Evolutionary conservation across 2,888 invertebrate genomes (phyloP).

Genomic region (Phengaris alcon): DNA sequence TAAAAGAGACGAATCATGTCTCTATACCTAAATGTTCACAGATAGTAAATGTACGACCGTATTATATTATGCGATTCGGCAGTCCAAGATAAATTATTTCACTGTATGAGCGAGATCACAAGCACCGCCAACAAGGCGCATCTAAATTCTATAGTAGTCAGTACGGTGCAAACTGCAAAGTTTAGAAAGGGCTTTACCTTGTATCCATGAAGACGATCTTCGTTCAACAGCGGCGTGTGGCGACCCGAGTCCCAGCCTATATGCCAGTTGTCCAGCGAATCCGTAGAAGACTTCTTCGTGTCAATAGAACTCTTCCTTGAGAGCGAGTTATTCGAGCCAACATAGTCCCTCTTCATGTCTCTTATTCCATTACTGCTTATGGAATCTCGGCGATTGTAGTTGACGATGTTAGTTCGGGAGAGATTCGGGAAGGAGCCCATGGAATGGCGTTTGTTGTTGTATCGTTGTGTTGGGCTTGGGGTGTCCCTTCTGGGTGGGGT

Average conservation of each 20-base stretch:
- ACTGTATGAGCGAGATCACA: constrained; percentile 3
- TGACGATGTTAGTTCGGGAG: constrained; percentile 61
- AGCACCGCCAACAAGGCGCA: constrained; percentile 9
- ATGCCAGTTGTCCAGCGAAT: constrained; percentile 85
- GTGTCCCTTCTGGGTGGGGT: constrained; percentile 74
- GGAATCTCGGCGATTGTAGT: constrained; percentile 70
- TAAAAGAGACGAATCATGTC: background rate
- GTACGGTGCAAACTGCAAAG: too few species aligned
- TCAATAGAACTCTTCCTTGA: constrained; percentile 75
- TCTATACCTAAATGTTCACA: background rate
- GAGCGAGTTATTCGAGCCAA: constrained; percentile 66
- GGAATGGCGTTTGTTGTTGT: constrained; percentile 63
- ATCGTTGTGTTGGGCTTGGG: constrained; percentile 66
- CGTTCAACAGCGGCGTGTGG: constrained; percentile 74
- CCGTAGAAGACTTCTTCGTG: constrained; percentile 81
- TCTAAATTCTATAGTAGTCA: background rate
- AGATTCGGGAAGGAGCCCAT: constrained; percentile 71
- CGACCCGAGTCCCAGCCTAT: constrained; percentile 84
- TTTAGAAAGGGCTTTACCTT: constrained; percentile 55
- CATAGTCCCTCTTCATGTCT: constrained; percentile 77
- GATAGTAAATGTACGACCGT: background rate
- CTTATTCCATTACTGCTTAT: constrained; percentile 59
- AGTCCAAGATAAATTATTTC: background rate
- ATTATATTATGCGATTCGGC: background rate
- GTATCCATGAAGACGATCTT: constrained; percentile 34